These are phyloP conservation scores for Astyanax mexicanus DNA, from an alignment of 2,797 vertebrate genomes.

Conservation along the genomic window DNA sequence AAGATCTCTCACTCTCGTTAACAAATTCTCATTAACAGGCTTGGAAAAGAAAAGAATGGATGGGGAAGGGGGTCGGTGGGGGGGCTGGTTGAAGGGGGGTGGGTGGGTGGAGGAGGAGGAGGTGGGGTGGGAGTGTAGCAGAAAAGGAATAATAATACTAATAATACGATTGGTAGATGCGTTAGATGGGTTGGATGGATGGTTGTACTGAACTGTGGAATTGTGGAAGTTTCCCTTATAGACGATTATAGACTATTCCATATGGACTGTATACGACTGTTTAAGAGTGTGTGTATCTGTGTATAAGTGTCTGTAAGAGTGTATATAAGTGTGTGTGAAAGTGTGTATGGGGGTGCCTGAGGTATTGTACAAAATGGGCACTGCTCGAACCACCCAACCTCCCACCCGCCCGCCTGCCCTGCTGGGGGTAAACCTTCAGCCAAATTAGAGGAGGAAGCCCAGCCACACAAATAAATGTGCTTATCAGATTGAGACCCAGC, in stretches of 20 bases:
- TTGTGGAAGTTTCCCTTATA: constrained; percentile 53
- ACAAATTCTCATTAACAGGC: constrained; percentile 81
- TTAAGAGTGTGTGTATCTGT: too few relatives aligned
- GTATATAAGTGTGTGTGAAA: constrained; percentile 22
- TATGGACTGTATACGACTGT: too few relatives aligned
- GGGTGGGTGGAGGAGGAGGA: constrained; percentile 28
- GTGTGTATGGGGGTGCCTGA: constrained; percentile 23
- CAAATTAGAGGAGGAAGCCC: constrained; percentile 50
- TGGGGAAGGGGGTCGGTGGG: not conserved
- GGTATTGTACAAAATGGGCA: constrained; percentile 38
- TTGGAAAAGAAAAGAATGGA: constrained; percentile 20
- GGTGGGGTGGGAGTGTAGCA: too few relatives aligned
- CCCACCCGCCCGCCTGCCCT: constrained; percentile 35
- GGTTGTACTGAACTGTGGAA: too few relatives aligned
- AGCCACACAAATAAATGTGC: constrained; percentile 47
- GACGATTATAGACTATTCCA: too few relatives aligned
- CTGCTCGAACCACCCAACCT: too few relatives aligned
- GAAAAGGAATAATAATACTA: too few relatives aligned
- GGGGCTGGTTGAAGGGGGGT: constrained; percentile 37
- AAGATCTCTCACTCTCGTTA: constrained; percentile 85
- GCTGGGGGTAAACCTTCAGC: constrained; percentile 43
- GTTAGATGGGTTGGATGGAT: constrained; percentile 57
- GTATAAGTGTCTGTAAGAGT: constrained; percentile 14
- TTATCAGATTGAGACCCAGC: constrained; percentile 37
- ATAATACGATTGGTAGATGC: constrained; percentile 46